phyloP scores from a whole-genome alignment of 92 coral and sea anemone genomes.

The Montipora capitata region DNA sequence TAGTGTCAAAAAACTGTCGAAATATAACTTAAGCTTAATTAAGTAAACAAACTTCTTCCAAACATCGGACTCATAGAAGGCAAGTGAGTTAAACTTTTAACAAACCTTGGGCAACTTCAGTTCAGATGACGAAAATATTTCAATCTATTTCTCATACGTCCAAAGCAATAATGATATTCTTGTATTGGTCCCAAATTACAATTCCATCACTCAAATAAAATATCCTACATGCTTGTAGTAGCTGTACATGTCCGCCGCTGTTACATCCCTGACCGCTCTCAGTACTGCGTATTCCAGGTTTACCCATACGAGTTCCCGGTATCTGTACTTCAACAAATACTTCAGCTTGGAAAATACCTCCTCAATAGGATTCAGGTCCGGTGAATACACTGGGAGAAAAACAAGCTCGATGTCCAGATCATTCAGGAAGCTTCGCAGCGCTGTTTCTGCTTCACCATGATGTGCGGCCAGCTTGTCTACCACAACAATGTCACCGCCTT shows the following conservation, averaged over 20 bases:
- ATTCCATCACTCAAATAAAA: slow-evolving; percentile 27
- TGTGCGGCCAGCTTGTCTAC: slow-evolving; percentile 70
- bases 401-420: slow-evolving; percentile 76
- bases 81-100: background rate
- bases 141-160: slow-evolving; percentile 52
- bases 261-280: slow-evolving; percentile 46
- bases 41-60: background rate
- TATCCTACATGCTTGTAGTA: slow-evolving; percentile 56
- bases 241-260: slow-evolving; percentile 57
- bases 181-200: slow-evolving; percentile 17
- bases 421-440: slow-evolving; percentile 55
- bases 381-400: slow-evolving; percentile 75
- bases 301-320: slow-evolving; percentile 64
- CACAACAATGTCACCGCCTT: slow-evolving; percentile 76
- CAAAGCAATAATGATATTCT: slow-evolving; percentile 1
- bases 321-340: slow-evolving; percentile 71
- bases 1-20: slow-evolving; percentile 23
- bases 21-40: background rate
- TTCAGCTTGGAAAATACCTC: slow-evolving; percentile 81
- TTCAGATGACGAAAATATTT: slow-evolving; percentile 23
- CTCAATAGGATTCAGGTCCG: slow-evolving; percentile 75
- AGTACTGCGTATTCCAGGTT: slow-evolving; percentile 73
- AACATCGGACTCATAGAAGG: background rate
- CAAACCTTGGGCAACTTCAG: slow-evolving; percentile 4
- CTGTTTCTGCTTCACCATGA: slow-evolving; percentile 79